Conservation (phyloP, 2,113 vertebrate genomes). For the Alligator sinensis region DNA sequence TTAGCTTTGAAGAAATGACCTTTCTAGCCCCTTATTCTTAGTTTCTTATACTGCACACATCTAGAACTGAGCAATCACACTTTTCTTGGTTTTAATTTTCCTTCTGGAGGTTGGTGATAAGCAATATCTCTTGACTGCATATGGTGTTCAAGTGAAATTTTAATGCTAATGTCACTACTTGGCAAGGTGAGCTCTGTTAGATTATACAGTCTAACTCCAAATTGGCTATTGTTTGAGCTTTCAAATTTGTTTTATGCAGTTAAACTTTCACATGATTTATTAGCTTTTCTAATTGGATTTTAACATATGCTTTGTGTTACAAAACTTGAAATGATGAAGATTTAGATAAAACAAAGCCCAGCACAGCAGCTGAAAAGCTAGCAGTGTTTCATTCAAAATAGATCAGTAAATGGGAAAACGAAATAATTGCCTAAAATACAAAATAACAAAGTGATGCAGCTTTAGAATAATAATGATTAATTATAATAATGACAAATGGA, state of each 20-base stretch:
- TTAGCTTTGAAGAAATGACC: neutral
- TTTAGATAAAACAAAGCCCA: neutral
- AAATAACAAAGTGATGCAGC: neutral
- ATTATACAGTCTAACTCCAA: neutral
- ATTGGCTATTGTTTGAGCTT: constrained; percentile 60
- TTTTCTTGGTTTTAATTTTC: constrained; percentile 29
- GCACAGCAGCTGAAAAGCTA: neutral
- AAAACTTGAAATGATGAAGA: constrained; percentile 26
- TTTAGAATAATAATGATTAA: constrained; percentile 24
- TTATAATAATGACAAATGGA: neutral
- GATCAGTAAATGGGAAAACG: neutral
- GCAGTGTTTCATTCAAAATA: constrained; percentile 19
- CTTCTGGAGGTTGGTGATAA: neutral
- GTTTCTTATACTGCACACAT: neutral
- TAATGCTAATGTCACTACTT: constrained; percentile 60
- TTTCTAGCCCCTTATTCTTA: neutral
- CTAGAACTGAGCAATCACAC: neutral
- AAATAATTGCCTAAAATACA: constrained; percentile 7
- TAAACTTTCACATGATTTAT: constrained; percentile 46
- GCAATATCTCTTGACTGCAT: constrained; percentile 13
- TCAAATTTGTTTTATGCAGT: constrained; percentile 50
- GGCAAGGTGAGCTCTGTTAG: constrained; percentile 46
- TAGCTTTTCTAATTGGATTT: constrained; percentile 59
- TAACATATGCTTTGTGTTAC: constrained; percentile 29
- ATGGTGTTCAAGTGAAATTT: constrained; percentile 18